Base-by-base conservation (phyloP, 1,140 invertebrate species). In the Panagrolaimus sp. region DNA sequence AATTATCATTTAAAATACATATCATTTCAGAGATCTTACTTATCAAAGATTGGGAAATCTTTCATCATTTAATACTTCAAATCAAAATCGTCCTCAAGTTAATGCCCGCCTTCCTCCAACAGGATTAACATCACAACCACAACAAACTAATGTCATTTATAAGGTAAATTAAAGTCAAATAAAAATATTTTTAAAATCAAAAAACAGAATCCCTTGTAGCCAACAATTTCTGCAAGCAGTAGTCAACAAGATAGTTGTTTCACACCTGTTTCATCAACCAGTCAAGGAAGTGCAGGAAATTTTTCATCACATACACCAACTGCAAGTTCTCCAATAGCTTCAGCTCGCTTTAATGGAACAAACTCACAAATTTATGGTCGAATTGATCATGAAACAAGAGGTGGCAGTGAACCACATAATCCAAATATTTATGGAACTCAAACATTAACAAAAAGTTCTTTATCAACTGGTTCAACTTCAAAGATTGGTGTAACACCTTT, bases 181-280 rank as follows among this genome's bases (percentile, higher is more conserved):
- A 57, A 25, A 57, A 9, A n/a, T 11, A 57, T 11, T 1, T 0
- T 23, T 57, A 25, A 25, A 3, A 38, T 4, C 7, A 2, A 13
- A 57, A 11, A 20, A 57, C n/a, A 57, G 2, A 25, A 11, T 1
- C 8, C 27, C 4, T 16, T 57, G 11, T 23, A 57, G 51, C 51
- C 51, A 57, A 57, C 51, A 1, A 20, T 57, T 5, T 57, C 51
- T 2, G 51, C 51, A n/a, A 57, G 51, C 16, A 57, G 51, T 20
- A 57, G 51, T 27, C 51, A 57, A 57, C 51, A 57, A 57, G 51
- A 57, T 57, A 57, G 51, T 27, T 57, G 51, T 57, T 57, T 57
- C 51, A 57, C 51, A 0, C 51, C 51, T 25, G 27, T 27, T n/a
- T 57, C 51, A 25, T 57, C 51, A 20, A 57, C 27, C 11, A 57